Evolutionary conservation across 2,113 vertebrate species (phyloP), one percentile per base, ranked within the genome.

Genomic region (Gavia stellata): DNA sequence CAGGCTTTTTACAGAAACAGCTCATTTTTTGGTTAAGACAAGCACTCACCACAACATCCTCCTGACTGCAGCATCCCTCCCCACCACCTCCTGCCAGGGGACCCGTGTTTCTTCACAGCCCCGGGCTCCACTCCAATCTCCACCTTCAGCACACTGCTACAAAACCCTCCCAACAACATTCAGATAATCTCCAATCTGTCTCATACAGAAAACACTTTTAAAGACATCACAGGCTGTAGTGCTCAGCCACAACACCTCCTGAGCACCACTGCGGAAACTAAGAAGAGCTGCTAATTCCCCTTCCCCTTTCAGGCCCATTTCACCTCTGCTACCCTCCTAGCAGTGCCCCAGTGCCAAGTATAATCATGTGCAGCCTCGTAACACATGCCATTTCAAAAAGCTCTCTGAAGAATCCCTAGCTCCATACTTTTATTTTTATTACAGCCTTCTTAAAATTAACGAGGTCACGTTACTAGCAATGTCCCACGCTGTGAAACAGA

Each of bases 381-480:
- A 42, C 14, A 65, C 20, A 3, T 1, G 7, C 34, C 29, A 38
- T 77, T 68, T 33, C 53, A 44, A 68, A 65, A 83, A 58, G 21
- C 21, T 61, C 14, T 52, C 53, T 31, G 23, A 86, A 62, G 14
- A 73, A 62, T 12, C 63, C n/a, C 34, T 38, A 29, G 6, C 49
- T 82, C 62, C 5, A 1, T 25, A 75, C 23, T 53, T 84, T 44
- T 50, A 31, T 24, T 28, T 68, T 61, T 44, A 52, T 49, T 49
- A 65, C 7, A 73, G 31, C 6, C 44, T 52, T 34, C 40, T 70
- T 50, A 52, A 80, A 90, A 87, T 78, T 34, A 92, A 93, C 0
- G 0, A 91, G 29, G 10, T 58, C 21, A 50, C 0, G 0, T 71
- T 67, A 53, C 25, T 29, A 87, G 61, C 59, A 47, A 16, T 5